Percentiles rank a stretch among this genome's conserved stretches.
Evolutionary conservation across 2,797 vertebrate species (phyloP).

Genomic region (Loriculus beryllinus): DNA sequence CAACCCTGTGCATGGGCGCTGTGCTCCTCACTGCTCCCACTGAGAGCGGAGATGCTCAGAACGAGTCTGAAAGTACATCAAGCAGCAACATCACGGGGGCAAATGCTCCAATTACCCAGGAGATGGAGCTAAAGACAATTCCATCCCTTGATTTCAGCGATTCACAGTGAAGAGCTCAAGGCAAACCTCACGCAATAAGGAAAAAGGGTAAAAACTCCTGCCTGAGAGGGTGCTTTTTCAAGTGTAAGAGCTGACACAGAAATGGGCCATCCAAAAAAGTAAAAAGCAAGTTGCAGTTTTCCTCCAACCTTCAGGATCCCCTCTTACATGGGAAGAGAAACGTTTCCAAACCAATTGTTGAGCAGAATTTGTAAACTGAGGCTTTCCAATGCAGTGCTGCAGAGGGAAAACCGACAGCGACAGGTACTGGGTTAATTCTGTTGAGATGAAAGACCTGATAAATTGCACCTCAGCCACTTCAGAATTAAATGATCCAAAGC

Average conservation of each 20-base stretch:
- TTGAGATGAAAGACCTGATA: background rate
- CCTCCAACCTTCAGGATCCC: background rate
- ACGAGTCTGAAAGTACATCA: background rate
- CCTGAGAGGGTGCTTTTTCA: background rate
- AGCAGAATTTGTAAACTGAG: background rate
- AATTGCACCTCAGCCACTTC: background rate
- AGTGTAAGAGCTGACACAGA: background rate
- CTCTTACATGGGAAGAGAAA: background rate
- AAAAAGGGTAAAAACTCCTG: background rate
- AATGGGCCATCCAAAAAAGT: background rate
- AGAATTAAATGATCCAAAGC: background rate
- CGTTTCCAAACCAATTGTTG: background rate
- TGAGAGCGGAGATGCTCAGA: background rate
- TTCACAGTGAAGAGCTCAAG: background rate
- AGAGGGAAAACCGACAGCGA: background rate
- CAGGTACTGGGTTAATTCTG: background rate
- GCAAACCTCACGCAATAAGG: background rate
- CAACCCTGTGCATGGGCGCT: accelerated
- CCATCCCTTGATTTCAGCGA: background rate
- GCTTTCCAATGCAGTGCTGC: background rate
- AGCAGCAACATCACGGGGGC: background rate
- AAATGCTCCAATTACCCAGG: background rate
- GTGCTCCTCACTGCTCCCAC: background rate
- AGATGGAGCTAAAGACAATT: slow-evolving; percentile 19
- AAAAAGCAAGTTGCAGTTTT: background rate